Conservation (phyloP, 53 echinoderm and acorn worm genomes). For the Apostichopus leukothele region DNA sequence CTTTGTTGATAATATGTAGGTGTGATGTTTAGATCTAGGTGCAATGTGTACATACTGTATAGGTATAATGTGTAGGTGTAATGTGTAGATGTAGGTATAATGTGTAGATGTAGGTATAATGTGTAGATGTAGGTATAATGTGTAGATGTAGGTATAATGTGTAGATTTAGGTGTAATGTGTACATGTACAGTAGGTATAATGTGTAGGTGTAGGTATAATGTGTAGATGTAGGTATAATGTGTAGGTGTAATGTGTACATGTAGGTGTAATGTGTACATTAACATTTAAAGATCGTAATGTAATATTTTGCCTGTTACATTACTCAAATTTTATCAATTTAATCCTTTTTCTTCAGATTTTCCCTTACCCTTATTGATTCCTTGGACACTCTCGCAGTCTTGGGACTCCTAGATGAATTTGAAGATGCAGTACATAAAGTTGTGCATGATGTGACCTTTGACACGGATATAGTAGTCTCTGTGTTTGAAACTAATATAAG, state of each 20-base stretch:
- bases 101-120: conserved; percentile 86
- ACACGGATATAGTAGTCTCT: conserved; percentile 89
- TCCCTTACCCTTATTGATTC: conserved; percentile 94
- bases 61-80: neutral
- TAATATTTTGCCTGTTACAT: too few species aligned
- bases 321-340: too few species aligned
- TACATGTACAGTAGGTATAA: conserved; percentile 26
- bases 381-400: conserved; percentile 85
- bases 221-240: conserved; percentile 48
- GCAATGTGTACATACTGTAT: neutral
- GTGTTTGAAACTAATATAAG: conserved; percentile 99
- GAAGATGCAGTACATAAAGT: conserved; percentile 85
- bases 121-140: conserved; percentile 87
- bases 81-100: too few species aligned
- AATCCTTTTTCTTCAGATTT: conserved; percentile 64
- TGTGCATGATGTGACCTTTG: conserved; percentile 85
- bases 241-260: too few species aligned
- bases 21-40: too few species aligned
- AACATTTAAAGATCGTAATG: too few species aligned
- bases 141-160: conserved; percentile 72
- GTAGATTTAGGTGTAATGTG: too few species aligned
- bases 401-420: conserved; percentile 78
- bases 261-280: too few species aligned
- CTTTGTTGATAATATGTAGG: too few species aligned
- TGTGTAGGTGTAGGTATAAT: neutral